These are phyloP conservation scores for Conus ventricosus DNA, from an alignment of 1,140 invertebrate genomes.

Conservation along the genomic window DNA sequence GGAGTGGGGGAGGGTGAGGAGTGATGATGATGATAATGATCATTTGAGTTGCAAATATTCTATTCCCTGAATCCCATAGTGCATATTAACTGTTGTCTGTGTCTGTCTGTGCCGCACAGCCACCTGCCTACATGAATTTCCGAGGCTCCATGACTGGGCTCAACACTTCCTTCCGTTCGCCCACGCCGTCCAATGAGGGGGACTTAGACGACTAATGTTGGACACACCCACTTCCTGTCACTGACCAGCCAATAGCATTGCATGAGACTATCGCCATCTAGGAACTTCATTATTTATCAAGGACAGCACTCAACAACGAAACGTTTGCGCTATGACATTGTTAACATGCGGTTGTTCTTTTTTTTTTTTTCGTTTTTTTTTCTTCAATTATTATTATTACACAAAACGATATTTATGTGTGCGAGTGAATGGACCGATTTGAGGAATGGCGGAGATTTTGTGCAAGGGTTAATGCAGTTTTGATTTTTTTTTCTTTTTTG, in stretches of 20 bases:
- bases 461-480: not conserved
- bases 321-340: not conserved
- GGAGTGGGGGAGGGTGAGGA: no score
- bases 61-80: no score
- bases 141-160: conserved; percentile 37
- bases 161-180: conserved; percentile 51
- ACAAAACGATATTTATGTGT: not conserved
- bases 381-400: not conserved
- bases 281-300: not conserved
- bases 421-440: not conserved
- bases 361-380: not conserved
- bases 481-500: not conserved
- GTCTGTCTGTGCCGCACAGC: not conserved
- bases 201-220: conserved; percentile 39
- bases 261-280: conserved; percentile 1
- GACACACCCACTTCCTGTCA: conserved; percentile 4
- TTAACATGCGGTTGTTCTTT: not conserved
- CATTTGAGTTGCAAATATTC: no score
- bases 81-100: not conserved
- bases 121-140: conserved; percentile 40
- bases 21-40: no score
- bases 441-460: conserved; percentile 3
- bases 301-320: not conserved
- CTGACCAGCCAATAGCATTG: conserved; percentile 14
- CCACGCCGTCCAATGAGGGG: conserved; percentile 56